A percentile compares a stretch with the other conserved stretches of the same genome.
Conservation (phyloP, 1,140 invertebrate genomes). For the Drosophila melanogaster region DNA sequence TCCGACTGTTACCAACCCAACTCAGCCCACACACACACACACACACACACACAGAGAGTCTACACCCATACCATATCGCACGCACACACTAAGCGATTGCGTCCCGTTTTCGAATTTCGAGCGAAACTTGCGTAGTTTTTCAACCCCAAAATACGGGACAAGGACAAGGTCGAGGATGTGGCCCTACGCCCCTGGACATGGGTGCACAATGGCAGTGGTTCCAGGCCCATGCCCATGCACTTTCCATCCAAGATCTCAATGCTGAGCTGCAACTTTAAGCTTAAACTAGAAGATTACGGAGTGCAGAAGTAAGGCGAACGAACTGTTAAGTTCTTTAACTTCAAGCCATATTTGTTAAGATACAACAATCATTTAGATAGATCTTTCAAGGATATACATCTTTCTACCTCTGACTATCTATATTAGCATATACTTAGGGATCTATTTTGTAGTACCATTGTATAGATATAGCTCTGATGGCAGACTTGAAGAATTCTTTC, state of each 20-base stretch:
- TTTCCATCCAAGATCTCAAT: neutral
- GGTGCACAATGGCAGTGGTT: neutral
- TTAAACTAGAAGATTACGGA: neutral
- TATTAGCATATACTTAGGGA: too few species aligned
- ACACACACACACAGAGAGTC: neutral
- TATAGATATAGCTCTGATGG: neutral
- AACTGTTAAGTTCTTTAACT: too few species aligned
- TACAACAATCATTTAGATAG: too few species aligned
- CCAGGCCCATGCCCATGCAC: neutral
- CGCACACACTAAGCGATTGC: constrained; percentile 11
- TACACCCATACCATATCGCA: neutral
- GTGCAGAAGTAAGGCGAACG: too few species aligned
- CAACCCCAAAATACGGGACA: constrained; percentile 62
- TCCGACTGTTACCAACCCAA: constrained; percentile 65
- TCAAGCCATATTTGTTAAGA: too few species aligned
- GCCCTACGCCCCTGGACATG: constrained; percentile 21
- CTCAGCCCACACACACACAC: constrained; percentile 32
- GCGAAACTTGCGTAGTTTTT: constrained; percentile 50
- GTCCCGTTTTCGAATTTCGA: constrained; percentile 65
- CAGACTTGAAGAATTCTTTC: neutral
- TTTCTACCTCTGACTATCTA: neutral
- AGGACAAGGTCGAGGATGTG: constrained; percentile 52
- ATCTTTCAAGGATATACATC: too few species aligned
- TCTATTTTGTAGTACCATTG: neutral
- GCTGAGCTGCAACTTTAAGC: neutral